Evolutionary conservation across 2,113 vertebrate species (phyloP).

Genomic region (Peucedramus taeniatus): DNA sequence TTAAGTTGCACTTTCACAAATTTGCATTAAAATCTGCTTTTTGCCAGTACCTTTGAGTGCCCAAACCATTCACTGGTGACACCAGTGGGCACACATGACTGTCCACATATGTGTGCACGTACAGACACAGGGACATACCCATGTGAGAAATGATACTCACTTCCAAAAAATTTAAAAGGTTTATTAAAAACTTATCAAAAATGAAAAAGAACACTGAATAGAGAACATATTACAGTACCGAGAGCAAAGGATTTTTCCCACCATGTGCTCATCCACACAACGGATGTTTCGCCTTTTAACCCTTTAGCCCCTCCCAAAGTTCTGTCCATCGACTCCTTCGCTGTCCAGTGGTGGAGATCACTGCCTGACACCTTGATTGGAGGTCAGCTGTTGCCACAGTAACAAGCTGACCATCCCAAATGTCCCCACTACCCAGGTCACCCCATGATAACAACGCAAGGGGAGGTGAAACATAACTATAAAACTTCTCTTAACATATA

Average conservation of each 20-base stretch:
- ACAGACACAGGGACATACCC: neutral
- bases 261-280: neutral
- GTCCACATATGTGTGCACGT: rapidly evolving
- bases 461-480: neutral
- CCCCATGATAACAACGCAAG: neutral
- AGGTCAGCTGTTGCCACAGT: neutral
- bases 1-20: neutral
- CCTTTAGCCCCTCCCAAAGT: neutral
- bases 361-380: neutral
- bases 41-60: neutral
- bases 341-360: neutral
- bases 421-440: neutral
- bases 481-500: neutral
- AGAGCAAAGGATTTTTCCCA: neutral
- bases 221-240: neutral
- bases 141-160: neutral
- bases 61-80: neutral
- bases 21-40: neutral
- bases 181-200: neutral
- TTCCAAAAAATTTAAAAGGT: neutral
- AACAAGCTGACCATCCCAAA: neutral
- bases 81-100: neutral
- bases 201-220: neutral
- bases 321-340: neutral
- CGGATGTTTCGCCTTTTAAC: neutral